phyloP scores from a whole-genome alignment of 2,888 invertebrate species.

The Opisthograptis luteolata region DNA sequence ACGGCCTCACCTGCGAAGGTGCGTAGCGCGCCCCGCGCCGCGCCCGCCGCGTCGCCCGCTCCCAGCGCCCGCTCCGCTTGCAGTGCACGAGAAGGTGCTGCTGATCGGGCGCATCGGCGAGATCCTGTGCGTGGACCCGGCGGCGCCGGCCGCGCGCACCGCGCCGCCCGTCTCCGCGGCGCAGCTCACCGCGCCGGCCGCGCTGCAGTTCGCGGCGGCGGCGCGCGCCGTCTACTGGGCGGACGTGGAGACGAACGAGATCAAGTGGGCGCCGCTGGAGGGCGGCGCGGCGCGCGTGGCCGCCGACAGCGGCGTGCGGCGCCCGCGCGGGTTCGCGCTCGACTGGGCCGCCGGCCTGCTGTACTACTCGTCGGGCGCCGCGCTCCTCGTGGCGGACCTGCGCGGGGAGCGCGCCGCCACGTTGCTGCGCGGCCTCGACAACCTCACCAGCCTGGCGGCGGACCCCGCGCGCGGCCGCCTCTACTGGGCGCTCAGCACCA shows the following conservation, averaged over 20 bases:
- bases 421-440: conserved; percentile 84
- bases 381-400: conserved; percentile 88
- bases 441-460: conserved; percentile 87
- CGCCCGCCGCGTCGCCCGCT: neutral
- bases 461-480: conserved; percentile 89
- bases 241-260: conserved; percentile 89
- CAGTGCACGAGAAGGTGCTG: conserved; percentile 91
- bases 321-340: conserved; percentile 90
- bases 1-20: conserved; percentile 75
- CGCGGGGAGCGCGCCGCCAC: conserved; percentile 87
- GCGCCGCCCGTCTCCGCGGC: conserved; percentile 92
- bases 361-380: conserved; percentile 87
- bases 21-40: conserved; percentile 9
- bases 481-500: conserved; percentile 82
- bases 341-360: conserved; percentile 92
- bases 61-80: conserved; percentile 22
- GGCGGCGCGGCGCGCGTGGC: conserved; percentile 86
- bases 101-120: conserved; percentile 90
- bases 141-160: conserved; percentile 89
- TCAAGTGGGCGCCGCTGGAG: conserved; percentile 69
- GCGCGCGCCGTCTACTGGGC: conserved; percentile 91
- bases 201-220: conserved; percentile 88
- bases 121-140: conserved; percentile 92
- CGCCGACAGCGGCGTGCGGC: conserved; percentile 68
- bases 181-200: conserved; percentile 87